Base-by-base conservation (phyloP, 2,888 invertebrate genomes). In the Odontocolon sp. region DNA sequence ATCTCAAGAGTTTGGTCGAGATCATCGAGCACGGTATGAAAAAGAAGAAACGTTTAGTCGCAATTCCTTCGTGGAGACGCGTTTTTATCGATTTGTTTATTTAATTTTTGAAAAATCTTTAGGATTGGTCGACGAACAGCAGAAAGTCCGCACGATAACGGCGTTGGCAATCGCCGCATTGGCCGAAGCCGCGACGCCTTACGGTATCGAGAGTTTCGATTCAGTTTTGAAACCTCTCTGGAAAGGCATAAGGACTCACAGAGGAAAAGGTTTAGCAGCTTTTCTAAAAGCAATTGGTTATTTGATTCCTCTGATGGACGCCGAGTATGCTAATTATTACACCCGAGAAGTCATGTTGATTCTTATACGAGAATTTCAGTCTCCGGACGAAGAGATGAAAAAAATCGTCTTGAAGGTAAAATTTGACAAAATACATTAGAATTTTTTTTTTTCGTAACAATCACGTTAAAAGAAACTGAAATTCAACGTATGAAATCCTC, bases 311-410 rank as follows among this genome's bases (percentile, higher is more conserved):
- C 93, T 99, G 78, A 99, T 99, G 99, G 99, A 99, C 88, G 99
- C 99, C 69, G 99, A 99, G 91, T 99, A 99, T 88, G 99, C 99
- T 0, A 99, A 99, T 91, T 99, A 99, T 91, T 99, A 99, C 89
- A 99, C 99, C 0, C 94, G 99, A 84, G 99, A 99, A 95, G 99
- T 99, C 90, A 98, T 98, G 98, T 92, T 98, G 91, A 99, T 99
- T 91, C 93, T 99, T 23, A 99, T 99, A 85, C 94, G 99, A 91
- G 99, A 99, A 92, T 99, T 99, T 91, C 99, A 99, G 91, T 99
- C 99, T 70, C 99, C 99, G 0, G 99, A 99, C 91, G 99, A 99
- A 91, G 99, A 99, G 93, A 99, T 99, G 99, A 99, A 99, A 91
- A 99, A 99, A 90, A 99, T 99, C 92, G 99, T 99, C 0, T 92